A percentile compares a stretch with the other conserved stretches of the same genome.
These are phyloP conservation scores for Fissipunctia ypsillon DNA, from an alignment of 2,888 invertebrate species.

Conservation along the genomic window DNA sequence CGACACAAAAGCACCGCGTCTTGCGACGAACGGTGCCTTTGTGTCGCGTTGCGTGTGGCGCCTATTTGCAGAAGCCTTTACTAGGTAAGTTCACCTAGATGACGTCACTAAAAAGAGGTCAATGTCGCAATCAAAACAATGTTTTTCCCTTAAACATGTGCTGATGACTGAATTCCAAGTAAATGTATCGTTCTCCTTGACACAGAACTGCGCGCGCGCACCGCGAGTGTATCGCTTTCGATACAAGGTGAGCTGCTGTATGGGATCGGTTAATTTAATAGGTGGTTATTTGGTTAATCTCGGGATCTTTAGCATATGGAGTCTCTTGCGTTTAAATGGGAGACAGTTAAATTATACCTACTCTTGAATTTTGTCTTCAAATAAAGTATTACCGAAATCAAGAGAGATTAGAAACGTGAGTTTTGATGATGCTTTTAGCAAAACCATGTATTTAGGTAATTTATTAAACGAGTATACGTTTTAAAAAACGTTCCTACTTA, in stretches of 20 bases:
- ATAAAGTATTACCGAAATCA: no score
- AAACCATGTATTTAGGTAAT: no score
- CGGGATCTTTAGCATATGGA: constrained; percentile 11
- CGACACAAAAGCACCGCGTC: no score
- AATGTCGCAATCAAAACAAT: constrained; percentile 64
- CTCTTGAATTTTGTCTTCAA: no score
- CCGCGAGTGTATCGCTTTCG: constrained; percentile 55
- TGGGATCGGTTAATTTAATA: constrained; percentile 37
- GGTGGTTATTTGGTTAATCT: constrained; percentile 22
- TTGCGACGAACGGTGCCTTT: no score
- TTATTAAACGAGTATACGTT: neutral
- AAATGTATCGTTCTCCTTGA: constrained; percentile 69
- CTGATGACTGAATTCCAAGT: constrained; percentile 66
- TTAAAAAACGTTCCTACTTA: neutral
- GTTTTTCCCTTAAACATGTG: constrained; percentile 62
- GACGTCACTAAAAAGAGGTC: constrained; percentile 59
- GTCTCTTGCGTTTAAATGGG: neutral
- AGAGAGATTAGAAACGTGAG: neutral
- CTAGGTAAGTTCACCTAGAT: neutral
- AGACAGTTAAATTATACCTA: neutral
- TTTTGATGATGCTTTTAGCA: neutral
- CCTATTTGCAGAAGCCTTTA: no score
- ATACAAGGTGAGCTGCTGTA: constrained; percentile 65
- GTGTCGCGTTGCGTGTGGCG: no score
- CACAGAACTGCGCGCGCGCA: constrained; percentile 62